phyloP scores from a whole-genome alignment of 2,797 vertebrate species.

The Chromis chromis region DNA sequence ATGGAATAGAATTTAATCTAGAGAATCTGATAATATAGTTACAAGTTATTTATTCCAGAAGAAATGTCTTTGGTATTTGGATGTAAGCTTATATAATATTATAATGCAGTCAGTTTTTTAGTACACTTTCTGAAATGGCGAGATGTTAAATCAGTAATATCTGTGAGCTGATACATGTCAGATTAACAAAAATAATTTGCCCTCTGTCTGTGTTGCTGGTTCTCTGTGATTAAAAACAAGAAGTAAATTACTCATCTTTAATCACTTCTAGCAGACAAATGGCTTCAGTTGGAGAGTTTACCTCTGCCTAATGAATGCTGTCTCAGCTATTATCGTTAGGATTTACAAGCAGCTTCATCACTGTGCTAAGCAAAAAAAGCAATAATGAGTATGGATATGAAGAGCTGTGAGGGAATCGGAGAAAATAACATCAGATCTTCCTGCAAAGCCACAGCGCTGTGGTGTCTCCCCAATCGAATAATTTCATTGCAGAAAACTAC shows the following conservation, averaged over 20 bases:
- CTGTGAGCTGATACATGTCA: slow-evolving; percentile 16
- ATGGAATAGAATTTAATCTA: neutral
- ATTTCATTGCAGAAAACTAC: slow-evolving; percentile 9
- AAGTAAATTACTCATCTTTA: slow-evolving; percentile 42
- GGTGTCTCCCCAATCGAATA: neutral
- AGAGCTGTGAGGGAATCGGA: slow-evolving; percentile 15
- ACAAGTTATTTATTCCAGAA: slow-evolving; percentile 6
- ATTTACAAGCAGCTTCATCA: slow-evolving; percentile 46
- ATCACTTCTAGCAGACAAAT: slow-evolving; percentile 43
- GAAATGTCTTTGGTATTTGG: neutral
- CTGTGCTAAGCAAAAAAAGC: slow-evolving; percentile 37
- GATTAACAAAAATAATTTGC: slow-evolving; percentile 33
- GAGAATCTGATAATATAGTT: neutral
- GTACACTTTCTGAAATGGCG: neutral
- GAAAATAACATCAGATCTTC: slow-evolving; percentile 31
- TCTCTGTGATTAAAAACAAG: slow-evolving; percentile 29
- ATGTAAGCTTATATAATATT: neutral
- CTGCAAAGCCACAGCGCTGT: neutral
- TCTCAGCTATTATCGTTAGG: slow-evolving; percentile 39
- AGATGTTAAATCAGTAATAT: slow-evolving; percentile 28
- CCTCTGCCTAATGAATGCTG: slow-evolving; percentile 30
- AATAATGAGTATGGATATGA: slow-evolving; percentile 26
- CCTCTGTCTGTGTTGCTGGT: neutral
- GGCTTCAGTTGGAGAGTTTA: slow-evolving; percentile 42
- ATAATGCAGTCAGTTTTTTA: neutral